Base-by-base conservation (phyloP, 2,888 invertebrate species). In the Drosophila flavopinicola region DNA sequence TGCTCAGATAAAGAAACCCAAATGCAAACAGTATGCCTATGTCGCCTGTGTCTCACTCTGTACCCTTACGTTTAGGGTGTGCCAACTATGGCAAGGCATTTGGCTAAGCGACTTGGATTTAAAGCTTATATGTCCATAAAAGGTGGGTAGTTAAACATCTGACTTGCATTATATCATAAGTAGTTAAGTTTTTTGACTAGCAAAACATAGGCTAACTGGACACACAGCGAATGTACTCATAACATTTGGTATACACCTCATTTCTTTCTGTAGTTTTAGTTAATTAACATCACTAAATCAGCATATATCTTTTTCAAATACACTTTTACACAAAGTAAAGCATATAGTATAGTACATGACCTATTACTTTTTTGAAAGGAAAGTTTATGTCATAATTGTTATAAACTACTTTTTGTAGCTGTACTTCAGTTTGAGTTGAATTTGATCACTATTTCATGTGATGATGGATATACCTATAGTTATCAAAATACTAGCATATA, bases 1-100 rank as follows among this genome's bases (percentile, higher is more conserved):
- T 32, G 68, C 80, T 63, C 64, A 79, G 79, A 86, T 79, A 86
- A 79, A 71, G 77, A 59, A 82, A 78, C 54, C 51, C 67, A 51
- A 66, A 58, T 39, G 56, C 73, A 53, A 56, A 56, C 45, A 68
- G 52, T 73, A 47, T 32, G 24, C 48, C 11, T 47, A 35, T 56
- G 33, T 51, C 32, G 49, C 44, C 44, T 29, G 42, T 35, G 27
- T 38, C 15, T 11, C 44, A 29, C 39, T 6, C 1, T 6, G 38
- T 70, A 67, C 74, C 9, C 69, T 73, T 1, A 33, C 45, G 0
- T 1, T 1, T 7, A 10, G 45, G 53, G 27, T 38, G 0, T 23
- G 7, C 5, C 6, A 7, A 37, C 53, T 73, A n/a, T 15, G 17
- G 2, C 10, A 15, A 25, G 3, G 0, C 6, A 17, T 29, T 64